These are phyloP conservation scores for Carlito syrichta DNA, from an alignment of 2,113 vertebrate species.

Conservation along the genomic window DNA sequence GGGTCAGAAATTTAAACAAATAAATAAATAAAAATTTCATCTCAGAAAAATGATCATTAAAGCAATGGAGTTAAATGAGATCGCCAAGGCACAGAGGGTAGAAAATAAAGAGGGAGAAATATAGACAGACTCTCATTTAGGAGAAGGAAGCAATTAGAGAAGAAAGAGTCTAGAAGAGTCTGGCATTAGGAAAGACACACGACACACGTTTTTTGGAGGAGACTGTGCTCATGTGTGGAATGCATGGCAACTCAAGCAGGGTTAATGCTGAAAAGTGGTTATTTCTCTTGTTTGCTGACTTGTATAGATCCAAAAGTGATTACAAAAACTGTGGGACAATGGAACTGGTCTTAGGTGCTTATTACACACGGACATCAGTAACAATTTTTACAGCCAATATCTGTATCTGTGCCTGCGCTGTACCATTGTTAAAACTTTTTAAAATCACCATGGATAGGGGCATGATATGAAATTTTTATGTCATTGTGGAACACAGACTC, in stretches of 20 bases:
- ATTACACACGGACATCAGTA: neutral
- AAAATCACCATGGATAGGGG: neutral
- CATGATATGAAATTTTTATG: neutral
- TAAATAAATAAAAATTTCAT: neutral
- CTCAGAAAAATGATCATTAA: neutral
- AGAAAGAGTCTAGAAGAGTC: neutral
- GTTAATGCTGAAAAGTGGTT: neutral
- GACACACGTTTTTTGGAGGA: neutral
- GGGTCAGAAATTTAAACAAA: neutral
- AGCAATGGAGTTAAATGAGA: neutral
- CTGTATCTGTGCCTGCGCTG: neutral
- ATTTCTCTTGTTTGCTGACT: neutral
- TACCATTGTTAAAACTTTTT: neutral
- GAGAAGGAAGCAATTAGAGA: rapidly evolving
- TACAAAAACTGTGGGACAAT: neutral
- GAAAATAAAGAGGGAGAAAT: neutral
- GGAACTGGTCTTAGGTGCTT: neutral
- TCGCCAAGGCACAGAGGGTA: rapidly evolving
- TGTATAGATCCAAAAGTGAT: neutral
- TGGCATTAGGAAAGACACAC: neutral
- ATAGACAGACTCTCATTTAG: neutral
- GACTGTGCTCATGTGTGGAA: neutral
- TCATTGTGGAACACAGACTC: neutral
- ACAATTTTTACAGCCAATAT: neutral
- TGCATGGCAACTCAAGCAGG: neutral